These are phyloP conservation scores for Thereva unica DNA, from an alignment of 2,888 invertebrate species.

Conservation along the genomic window DNA sequence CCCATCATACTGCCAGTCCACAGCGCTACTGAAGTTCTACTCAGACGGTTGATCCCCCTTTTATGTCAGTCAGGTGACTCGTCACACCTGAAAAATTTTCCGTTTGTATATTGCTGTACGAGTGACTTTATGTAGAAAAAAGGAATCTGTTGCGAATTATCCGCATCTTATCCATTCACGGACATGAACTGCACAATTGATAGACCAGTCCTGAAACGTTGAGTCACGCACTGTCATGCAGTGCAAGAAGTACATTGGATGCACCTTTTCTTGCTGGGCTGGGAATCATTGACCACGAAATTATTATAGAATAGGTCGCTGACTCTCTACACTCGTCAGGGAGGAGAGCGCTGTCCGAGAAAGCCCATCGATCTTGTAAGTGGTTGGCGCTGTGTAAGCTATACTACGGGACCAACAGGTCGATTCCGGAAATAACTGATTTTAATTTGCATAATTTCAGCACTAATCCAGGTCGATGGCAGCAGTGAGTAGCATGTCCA, in stretches of 20 bases:
- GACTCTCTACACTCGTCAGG: background rate
- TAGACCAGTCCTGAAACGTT: conserved; percentile 1
- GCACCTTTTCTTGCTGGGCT: too few relatives aligned
- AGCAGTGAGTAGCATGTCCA: background rate
- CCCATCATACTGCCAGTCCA: too few relatives aligned
- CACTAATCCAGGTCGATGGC: background rate
- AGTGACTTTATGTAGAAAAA: conserved; percentile 4
- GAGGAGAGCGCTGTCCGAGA: conserved; percentile 4
- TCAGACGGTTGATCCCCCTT: conserved; percentile 10
- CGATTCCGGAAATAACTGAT: background rate
- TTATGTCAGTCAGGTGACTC: conserved; percentile 10
- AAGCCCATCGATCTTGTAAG: conserved; percentile 14
- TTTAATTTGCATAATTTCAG: conserved; percentile 6
- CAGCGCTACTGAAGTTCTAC: background rate
- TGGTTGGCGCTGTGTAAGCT: conserved; percentile 1
- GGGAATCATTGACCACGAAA: conserved; percentile 23
- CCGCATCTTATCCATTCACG: conserved; percentile 5
- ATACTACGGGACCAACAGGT: background rate
- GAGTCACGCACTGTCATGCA: conserved; percentile 8
- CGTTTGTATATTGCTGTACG: background rate
- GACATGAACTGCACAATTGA: background rate
- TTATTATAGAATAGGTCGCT: conserved; percentile 7
- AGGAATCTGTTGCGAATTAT: conserved; percentile 14
- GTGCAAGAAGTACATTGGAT: too few relatives aligned
- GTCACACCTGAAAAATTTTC: conserved; percentile 22